Conservation (phyloP, 2,888 invertebrate species). For the Drosophila flavopinicola region DNA sequence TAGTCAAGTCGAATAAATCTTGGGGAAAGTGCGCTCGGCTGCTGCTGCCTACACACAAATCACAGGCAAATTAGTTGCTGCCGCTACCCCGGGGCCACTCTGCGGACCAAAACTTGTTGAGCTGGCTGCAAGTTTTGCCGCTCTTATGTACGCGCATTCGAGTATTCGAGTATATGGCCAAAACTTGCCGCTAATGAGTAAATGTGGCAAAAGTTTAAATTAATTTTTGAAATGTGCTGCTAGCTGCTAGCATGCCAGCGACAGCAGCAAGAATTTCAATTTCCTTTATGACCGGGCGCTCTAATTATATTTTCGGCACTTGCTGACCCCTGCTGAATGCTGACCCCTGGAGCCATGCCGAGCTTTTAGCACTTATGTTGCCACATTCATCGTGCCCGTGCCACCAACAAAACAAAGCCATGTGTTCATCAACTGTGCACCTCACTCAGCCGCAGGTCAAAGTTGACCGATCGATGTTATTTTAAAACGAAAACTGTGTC, state of each 20-base stretch:
- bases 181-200: constrained; percentile 74
- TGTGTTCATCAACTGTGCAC: constrained; percentile 25
- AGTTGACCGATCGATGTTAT: constrained; percentile 16
- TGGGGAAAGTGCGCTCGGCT: constrained; percentile 28
- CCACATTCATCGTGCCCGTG: constrained; percentile 9
- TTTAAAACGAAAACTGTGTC: not conserved
- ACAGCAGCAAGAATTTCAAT: constrained; percentile 44
- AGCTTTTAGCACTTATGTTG: constrained; percentile 6
- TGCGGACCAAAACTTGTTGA: constrained; percentile 65
- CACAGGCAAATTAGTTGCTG: constrained; percentile 68
- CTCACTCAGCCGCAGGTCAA: constrained; percentile 14
- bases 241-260: constrained; percentile 12
- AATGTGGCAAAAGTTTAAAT: constrained; percentile 77
- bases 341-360: not conserved
- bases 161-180: constrained; percentile 21
- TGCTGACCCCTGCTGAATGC: constrained; percentile 29
- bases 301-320: constrained; percentile 61
- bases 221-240: constrained; percentile 67
- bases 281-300: constrained; percentile 38
- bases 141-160: constrained; percentile 23
- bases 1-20: constrained; percentile 73
- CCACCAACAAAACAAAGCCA: not conserved
- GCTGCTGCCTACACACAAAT: constrained; percentile 58
- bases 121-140: constrained; percentile 59
- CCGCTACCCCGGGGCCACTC: constrained; percentile 13